These are phyloP conservation scores for Corynorhinus townsendii DNA, from an alignment of 2,113 vertebrate species.

Conservation along the genomic window DNA sequence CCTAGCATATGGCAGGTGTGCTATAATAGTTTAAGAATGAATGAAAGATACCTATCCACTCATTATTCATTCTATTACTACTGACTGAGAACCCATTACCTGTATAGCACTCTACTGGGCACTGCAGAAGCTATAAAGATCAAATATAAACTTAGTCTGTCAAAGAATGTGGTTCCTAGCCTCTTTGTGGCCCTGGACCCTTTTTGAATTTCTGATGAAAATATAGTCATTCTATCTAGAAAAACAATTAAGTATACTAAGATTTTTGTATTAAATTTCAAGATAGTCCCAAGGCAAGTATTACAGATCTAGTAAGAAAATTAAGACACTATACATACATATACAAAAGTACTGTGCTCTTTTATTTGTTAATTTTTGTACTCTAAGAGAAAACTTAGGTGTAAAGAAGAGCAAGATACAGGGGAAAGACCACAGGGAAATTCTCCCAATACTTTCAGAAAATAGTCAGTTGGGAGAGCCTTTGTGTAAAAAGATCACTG, in stretches of 20 bases:
- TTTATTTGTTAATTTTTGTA: neutral
- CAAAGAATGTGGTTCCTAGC: neutral
- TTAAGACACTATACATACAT: neutral
- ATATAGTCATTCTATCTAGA: neutral
- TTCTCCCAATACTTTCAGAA: neutral
- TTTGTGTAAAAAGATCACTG: neutral
- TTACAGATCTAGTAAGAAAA: neutral
- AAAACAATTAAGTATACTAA: neutral
- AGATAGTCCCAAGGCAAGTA: neutral
- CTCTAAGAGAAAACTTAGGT: neutral
- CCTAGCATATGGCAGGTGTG: neutral
- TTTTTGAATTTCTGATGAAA: slow-evolving; percentile 19
- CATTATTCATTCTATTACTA: neutral
- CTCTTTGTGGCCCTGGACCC: neutral
- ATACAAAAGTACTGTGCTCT: neutral
- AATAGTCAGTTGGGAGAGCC: neutral
- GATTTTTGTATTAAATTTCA: slow-evolving; percentile 13
- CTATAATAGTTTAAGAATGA: neutral
- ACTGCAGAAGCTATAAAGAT: neutral
- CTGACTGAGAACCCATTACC: neutral
- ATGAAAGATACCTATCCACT: neutral
- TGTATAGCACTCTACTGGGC: neutral
- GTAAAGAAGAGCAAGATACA: neutral
- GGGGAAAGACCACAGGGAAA: neutral
- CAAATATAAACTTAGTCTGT: neutral